phyloP scores from a whole-genome alignment of 2,113 vertebrate genomes.

The Thamnaconus septentrionalis region DNA sequence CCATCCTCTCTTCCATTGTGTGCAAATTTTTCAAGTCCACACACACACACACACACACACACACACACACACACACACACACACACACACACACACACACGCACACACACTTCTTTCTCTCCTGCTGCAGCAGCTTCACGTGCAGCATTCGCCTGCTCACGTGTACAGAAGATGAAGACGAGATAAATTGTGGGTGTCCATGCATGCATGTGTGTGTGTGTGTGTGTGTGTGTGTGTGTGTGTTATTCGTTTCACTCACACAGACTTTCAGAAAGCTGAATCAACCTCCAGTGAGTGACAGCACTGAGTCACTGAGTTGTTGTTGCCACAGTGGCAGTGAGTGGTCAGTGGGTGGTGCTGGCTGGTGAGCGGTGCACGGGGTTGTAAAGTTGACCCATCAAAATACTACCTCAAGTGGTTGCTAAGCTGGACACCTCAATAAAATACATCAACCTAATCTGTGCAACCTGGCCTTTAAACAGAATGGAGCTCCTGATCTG shows the following conservation, averaged over 20 bases:
- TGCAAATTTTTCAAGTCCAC: too few species aligned
- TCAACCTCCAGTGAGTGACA: neutral
- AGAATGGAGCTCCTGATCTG: too few species aligned
- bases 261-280: neutral
- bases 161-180: neutral
- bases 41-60: slow-evolving; percentile 4
- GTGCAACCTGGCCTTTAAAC: too few species aligned
- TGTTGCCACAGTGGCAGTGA: slow-evolving; percentile 5
- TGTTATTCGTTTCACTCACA: neutral
- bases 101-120: neutral
- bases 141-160: slow-evolving; percentile 20
- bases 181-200: neutral
- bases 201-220: too few species aligned
- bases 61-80: neutral
- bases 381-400: too few species aligned
- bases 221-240: too few species aligned
- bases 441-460: too few species aligned
- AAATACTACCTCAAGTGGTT: too few species aligned
- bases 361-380: too few species aligned
- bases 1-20: too few species aligned
- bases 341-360: neutral
- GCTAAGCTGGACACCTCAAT: too few species aligned
- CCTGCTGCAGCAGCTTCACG: slow-evolving; percentile 23
- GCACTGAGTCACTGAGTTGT: slow-evolving; percentile 10
- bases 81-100: neutral